A percentile compares a stretch with the other conserved stretches of the same genome.
These are phyloP conservation scores for Bimastos eiseni DNA, from an alignment of 2,888 invertebrate genomes.

Conservation along the genomic window DNA sequence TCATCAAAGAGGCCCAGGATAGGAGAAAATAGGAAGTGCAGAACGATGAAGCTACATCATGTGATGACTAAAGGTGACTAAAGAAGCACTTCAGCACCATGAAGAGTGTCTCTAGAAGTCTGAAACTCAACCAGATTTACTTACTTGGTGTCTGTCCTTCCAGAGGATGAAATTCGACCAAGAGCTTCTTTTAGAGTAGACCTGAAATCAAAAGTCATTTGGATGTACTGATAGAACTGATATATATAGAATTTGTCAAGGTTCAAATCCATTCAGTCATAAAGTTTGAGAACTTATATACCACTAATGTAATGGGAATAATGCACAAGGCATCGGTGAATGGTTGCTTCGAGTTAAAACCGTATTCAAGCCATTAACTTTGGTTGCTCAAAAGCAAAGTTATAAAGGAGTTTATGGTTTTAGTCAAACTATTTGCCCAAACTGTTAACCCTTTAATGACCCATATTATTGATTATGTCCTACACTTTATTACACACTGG, in stretches of 20 bases:
- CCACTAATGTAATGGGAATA: background rate
- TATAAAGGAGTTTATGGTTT: too few relatives aligned
- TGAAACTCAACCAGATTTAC: background rate
- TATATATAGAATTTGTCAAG: background rate
- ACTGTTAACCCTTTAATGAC: too few relatives aligned
- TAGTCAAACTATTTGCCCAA: too few relatives aligned
- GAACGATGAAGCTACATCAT: background rate
- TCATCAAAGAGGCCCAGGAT: background rate
- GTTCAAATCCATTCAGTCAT: background rate
- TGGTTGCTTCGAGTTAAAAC: background rate
- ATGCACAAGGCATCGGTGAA: background rate
- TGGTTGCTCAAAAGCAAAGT: background rate
- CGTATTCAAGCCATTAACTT: background rate
- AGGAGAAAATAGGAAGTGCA: background rate
- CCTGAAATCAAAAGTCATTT: constrained; percentile 10
- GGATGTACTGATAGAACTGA: background rate
- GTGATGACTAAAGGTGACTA: background rate
- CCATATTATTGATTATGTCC: too few relatives aligned
- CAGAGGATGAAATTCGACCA: background rate
- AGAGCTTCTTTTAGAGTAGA: constrained; percentile 20
- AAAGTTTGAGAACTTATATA: background rate
- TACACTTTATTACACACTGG: too few relatives aligned
- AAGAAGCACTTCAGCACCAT: background rate
- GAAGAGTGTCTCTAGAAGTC: background rate
- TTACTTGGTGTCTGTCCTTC: background rate